Evolutionary conservation across 1,140 invertebrate genomes (phyloP).

Genomic region (Bombus superbus): DNA sequence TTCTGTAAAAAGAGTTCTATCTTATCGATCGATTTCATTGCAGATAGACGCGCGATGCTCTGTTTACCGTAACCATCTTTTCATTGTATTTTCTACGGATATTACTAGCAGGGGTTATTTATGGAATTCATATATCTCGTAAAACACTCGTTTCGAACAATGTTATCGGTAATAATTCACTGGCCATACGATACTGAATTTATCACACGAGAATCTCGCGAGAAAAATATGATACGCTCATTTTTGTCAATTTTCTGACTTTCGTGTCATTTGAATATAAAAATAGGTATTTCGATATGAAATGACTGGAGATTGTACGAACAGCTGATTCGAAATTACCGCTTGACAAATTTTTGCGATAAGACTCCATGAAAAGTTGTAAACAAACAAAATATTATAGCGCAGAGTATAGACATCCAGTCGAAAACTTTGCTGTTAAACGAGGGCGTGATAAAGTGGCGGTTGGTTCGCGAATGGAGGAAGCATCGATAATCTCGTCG

Average conservation of each 20-base stretch:
- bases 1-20: not conserved
- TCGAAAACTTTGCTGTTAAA: not conserved
- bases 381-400: not conserved
- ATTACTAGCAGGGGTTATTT: too few species aligned
- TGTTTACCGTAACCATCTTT: not conserved
- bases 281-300: too few species aligned
- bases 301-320: too few species aligned
- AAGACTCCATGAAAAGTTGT: not conserved
- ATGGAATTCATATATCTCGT: too few species aligned
- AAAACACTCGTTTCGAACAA: too few species aligned
- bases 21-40: not conserved
- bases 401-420: not conserved
- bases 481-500: slow-evolving; percentile 8
- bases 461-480: not conserved
- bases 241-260: too few species aligned
- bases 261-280: too few species aligned
- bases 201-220: too few species aligned
- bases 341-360: not conserved
- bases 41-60: not conserved
- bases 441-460: not conserved
- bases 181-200: too few species aligned
- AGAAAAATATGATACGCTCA: too few species aligned
- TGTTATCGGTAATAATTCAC: too few species aligned
- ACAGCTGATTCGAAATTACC: too few species aligned
- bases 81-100: not conserved